Base-by-base conservation (phyloP, 1,140 invertebrate genomes). In the Globodera ellingtonae region DNA sequence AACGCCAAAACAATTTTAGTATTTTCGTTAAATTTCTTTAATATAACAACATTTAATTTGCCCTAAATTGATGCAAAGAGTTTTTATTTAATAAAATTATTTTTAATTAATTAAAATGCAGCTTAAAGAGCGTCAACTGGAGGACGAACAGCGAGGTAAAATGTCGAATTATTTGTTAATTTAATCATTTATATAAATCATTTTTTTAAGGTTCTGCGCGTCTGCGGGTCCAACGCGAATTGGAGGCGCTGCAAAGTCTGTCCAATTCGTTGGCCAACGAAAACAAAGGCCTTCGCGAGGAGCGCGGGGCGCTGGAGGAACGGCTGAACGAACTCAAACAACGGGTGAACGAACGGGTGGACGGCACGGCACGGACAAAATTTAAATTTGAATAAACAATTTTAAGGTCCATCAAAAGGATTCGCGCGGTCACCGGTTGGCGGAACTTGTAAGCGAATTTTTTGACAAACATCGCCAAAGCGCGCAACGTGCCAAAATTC, bases 211-310 rank as follows among this genome's bases (percentile, higher is more conserved):
- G 70, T 46, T 50, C 65, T 59, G 24, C 82, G 48, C 81, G 71
- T 24, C 10, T 44, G 48, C 78, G 81, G n/a, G 48, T 62, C 0
- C 81, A 83, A 70, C 73, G 76, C 35, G 81, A 83, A 52, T 50
- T 82, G 47, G 84, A 85, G 52, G 74, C 83, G 9, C 44, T 83
- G n/a, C 80, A 85, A 48, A 75, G 82, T 9, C 56, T 83, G 44
- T 83, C 82, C 18, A 24, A 79, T 21, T 86, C 84, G 24, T 47
- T 83, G 24, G 75, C 83, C 50, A 83, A 83, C 66, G 82, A 83
- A 62, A 83, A 83, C 52, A 74, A 81, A 70, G 83, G 84, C 9
- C 72, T 83, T 9, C 74, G 82, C 18, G 82, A 83, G 66, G 82
- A 83, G 65, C 72, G 62, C 18, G 44, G 59, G 9, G 84, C 81